Conservation (phyloP, 2,113 vertebrate genomes). For the Sebastes fasciatus region DNA sequence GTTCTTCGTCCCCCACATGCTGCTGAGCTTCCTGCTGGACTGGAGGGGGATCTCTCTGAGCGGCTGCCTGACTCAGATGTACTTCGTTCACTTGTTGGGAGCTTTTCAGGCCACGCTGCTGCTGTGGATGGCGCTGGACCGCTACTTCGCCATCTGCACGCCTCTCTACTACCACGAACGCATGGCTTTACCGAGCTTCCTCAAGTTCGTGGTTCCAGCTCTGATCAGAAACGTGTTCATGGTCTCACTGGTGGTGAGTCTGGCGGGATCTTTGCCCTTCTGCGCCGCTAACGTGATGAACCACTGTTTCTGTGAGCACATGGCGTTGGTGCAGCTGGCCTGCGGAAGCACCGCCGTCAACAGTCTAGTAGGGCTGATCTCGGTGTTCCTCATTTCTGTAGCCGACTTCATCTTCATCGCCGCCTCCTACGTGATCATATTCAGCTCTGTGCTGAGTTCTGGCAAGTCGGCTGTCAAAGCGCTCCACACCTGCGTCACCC, state of each 20-base stretch:
- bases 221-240: constrained; percentile 8
- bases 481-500: constrained; percentile 51
- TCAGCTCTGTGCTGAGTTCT: constrained; percentile 25
- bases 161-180: constrained; percentile 44
- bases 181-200: constrained; percentile 9
- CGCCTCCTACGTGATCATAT: constrained; percentile 42
- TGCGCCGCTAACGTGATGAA: constrained; percentile 16
- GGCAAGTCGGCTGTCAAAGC: not conserved
- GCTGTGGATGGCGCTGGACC: constrained; percentile 55
- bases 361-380: constrained; percentile 8
- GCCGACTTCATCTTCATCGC: constrained; percentile 34
- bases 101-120: constrained; percentile 26
- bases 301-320: constrained; percentile 72
- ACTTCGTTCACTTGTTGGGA: not conserved
- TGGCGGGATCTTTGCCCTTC: constrained; percentile 29
- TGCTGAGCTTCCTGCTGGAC: constrained; percentile 56
- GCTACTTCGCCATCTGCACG: constrained; percentile 59
- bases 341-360: constrained; percentile 50
- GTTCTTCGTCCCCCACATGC: constrained; percentile 43
- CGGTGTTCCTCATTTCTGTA: not conserved
- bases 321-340: constrained; percentile 59
- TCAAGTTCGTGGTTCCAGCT: constrained; percentile 15
- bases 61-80: constrained; percentile 56
- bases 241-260: not conserved
- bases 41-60: constrained; percentile 53